Evolutionary conservation across 2,888 invertebrate genomes (phyloP), one percentile per base, ranked within the genome.

Genomic region (Euplexia lucipara): DNA sequence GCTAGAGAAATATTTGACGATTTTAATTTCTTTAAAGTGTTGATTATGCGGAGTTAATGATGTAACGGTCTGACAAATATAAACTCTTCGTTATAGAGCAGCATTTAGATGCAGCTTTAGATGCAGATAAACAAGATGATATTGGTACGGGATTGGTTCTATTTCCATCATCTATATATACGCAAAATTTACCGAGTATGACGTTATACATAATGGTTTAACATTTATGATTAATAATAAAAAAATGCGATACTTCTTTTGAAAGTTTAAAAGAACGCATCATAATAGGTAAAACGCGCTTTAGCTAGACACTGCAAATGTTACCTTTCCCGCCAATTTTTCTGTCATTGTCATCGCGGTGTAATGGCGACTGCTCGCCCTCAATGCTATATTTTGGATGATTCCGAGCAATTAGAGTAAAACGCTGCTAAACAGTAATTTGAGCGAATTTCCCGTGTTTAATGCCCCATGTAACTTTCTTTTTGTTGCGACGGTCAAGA

Each of bases 391-490:
- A 84, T 83, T 89, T 89, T 88, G 87, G 90, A 90, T 90, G 90
- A 91, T 85, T 88, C 87, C 76, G 79, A 79, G 88, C 90, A 94
- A 94, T 95, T 92, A 93, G 92, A 93, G 90, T 93, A 92, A 93
- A 92, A 92, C 91, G 91, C 81, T 85, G 84, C 89, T 91, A 91
- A 93, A 91, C 88, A 88, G 91, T 91, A 91, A 92, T 94, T 92
- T 92, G 86, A 88, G 82, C 85, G 85, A 90, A 90, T 92, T 91
- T 91, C 88, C 90, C 89, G 91, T 91, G 91, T 88, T 93, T 91
- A 94, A 92, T 90, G 88, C 89, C 85, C 88, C 90, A 89, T 92
- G 87, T 88, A 87, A 91, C 93, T 94, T 94, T 94, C 94, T 92
- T 94, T 93, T 92, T 85, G 84, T 85, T 86, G 75, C 82, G 73